These are phyloP conservation scores for Menidia beryllina DNA, from an alignment of 2,113 vertebrate species.

Conservation along the genomic window DNA sequence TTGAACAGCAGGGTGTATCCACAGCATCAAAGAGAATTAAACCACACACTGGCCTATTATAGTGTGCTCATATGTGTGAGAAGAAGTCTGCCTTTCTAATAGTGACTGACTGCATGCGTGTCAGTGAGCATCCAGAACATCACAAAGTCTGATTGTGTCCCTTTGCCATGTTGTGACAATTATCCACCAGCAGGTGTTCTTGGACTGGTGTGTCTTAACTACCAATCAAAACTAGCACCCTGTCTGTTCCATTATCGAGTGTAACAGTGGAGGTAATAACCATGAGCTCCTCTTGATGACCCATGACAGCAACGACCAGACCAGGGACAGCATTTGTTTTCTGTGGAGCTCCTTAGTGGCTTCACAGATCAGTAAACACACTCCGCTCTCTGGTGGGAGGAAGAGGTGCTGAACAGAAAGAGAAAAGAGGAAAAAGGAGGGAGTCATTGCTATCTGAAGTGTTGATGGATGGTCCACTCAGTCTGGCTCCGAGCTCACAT, in stretches of 20 bases:
- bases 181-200: constrained; percentile 61
- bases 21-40: constrained; percentile 72
- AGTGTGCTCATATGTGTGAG: constrained; percentile 8
- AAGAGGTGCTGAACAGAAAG: constrained; percentile 29
- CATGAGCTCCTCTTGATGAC: constrained; percentile 53
- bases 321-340: constrained; percentile 52
- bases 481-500: constrained; percentile 60
- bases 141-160: constrained; percentile 35
- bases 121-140: constrained; percentile 11
- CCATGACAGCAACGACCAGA: constrained; percentile 42
- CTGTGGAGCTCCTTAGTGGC: constrained; percentile 19
- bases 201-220: constrained; percentile 43
- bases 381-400: constrained; percentile 39
- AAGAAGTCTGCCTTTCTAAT: constrained; percentile 22
- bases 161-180: constrained; percentile 50
- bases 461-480: constrained; percentile 65
- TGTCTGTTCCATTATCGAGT: constrained; percentile 42
- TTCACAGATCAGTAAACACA: constrained; percentile 40
- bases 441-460: constrained; percentile 36
- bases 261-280: constrained; percentile 53
- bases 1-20: constrained; percentile 58
- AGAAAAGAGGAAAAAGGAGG: constrained; percentile 27
- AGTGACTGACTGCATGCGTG: constrained; percentile 20
- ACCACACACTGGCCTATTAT: constrained; percentile 68
- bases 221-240: constrained; percentile 50